Evolutionary conservation across 2,888 invertebrate species (phyloP), one percentile per base, ranked within the genome.

Genomic region (Dasysyrphus tricinctus): DNA sequence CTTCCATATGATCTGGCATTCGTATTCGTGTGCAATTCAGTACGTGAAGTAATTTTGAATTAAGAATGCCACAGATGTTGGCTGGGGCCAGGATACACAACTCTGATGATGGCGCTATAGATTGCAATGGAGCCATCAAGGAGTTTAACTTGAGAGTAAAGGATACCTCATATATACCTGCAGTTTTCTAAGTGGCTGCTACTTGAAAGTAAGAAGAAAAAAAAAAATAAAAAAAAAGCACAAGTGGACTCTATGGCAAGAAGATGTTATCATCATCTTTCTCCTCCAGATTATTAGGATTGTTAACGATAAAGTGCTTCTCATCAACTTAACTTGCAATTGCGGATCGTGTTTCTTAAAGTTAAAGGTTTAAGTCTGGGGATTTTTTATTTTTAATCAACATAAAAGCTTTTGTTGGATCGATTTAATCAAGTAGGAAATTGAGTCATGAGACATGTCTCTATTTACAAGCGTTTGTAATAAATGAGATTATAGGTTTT

Each of bases 1-100:
- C 16, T 65, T 74, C 70, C 57, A 61, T 81, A 16, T 74, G 74
- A 86, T 78, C 73, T 78, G 78, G 57, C 61, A 74, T 82, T 86
- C 74, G 82, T 81, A 74, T 82, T 86, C 74, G 82, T 81, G 69
- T 49, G 86, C 78, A 78, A 75, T 82, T 74, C 78, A 63, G 65
- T 74, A 86, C 86, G 86, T 86, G 86, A 75, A 82, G 82, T 75
- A 82, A 75, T 78, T 86, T 82, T 72, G 39, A 78, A 77, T 81
- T 86, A 74, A 70, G 78, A 65, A 70, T 65, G 57, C 70, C 74
- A 75, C 70, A 72, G 81, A 69, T 85, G 85, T 54, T 70, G 63
- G 63, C 75, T 42, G 73, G 14, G 73, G 16, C 37, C 37, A 29
- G 51, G 14, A 54, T 54, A 54, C 32, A 54, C 29, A 54, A 54